Conservation (phyloP, 2,113 vertebrate genomes). For the Orthonyx spaldingii region DNA sequence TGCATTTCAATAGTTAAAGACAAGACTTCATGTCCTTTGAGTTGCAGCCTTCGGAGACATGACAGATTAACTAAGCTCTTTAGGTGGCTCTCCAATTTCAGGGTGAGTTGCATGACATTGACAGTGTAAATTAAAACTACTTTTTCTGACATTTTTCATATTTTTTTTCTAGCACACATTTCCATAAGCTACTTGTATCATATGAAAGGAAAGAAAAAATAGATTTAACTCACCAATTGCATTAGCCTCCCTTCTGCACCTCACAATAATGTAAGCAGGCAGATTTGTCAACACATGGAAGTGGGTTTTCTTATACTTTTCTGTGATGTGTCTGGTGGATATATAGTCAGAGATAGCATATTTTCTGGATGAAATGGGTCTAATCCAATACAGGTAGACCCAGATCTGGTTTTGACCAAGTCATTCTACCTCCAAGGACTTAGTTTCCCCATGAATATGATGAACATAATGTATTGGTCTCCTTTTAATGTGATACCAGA, state of each 20-base stretch:
- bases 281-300: not conserved
- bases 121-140: not conserved
- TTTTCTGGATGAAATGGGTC: not conserved
- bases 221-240: not conserved
- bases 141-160: not conserved
- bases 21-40: not conserved
- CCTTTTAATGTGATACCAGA: not conserved
- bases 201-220: not conserved
- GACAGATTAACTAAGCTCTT: not conserved
- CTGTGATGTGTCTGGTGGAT: not conserved
- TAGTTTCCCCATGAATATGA: not conserved
- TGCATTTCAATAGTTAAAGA: not conserved
- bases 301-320: not conserved
- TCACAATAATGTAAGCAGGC: not conserved
- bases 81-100: conserved; percentile 5
- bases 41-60: not conserved
- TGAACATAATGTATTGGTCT: not conserved
- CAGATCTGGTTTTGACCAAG: not conserved
- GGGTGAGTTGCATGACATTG: not conserved
- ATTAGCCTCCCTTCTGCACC: not conserved
- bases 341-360: not conserved
- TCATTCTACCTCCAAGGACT: not conserved
- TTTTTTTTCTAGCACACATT: not conserved
- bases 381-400: not conserved
- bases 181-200: not conserved